Conservation (phyloP, 2,888 invertebrate species). For the Perizoma affinitatum region DNA sequence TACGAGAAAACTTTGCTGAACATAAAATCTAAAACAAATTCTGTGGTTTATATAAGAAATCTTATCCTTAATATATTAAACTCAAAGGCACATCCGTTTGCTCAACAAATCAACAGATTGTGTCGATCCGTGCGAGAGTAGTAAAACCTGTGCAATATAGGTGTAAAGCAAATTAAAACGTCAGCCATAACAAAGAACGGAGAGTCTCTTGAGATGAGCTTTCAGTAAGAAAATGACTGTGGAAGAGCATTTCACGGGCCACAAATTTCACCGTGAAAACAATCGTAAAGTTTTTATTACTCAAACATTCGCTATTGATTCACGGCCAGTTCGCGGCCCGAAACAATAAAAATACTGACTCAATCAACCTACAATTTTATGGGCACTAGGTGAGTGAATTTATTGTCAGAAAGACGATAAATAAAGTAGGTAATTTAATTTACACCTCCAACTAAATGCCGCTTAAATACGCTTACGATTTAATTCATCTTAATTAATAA, state of each 20-base stretch:
- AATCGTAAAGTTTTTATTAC: constrained; percentile 82
- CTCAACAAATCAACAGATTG: constrained; percentile 29
- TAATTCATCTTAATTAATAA: not conserved
- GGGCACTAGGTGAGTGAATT: constrained; percentile 76
- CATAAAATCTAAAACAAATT: constrained; percentile 23
- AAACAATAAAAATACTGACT: constrained; percentile 84
- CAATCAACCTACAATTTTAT: constrained; percentile 82
- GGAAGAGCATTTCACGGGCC: constrained; percentile 77
- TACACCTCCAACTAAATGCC: constrained; percentile 61
- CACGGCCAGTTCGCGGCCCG: constrained; percentile 76
- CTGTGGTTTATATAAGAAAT: constrained; percentile 3
- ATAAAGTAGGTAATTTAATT: constrained; percentile 64
- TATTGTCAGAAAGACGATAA: constrained; percentile 71
- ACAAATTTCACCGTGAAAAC: constrained; percentile 82
- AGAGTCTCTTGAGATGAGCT: constrained; percentile 59
- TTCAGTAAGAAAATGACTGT: constrained; percentile 71
- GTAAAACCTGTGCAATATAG: constrained; percentile 42
- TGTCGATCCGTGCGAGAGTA: constrained; percentile 24
- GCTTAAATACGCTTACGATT: constrained; percentile 38
- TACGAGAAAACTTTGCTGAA: constrained; percentile 16
- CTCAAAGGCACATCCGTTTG: constrained; percentile 22
- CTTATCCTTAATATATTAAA: constrained; percentile 19
- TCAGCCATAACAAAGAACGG: constrained; percentile 59
- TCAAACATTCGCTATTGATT: constrained; percentile 82
- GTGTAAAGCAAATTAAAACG: constrained; percentile 48